Base-by-base conservation (phyloP, 2,797 vertebrate species). In the Trachurus trachurus region DNA sequence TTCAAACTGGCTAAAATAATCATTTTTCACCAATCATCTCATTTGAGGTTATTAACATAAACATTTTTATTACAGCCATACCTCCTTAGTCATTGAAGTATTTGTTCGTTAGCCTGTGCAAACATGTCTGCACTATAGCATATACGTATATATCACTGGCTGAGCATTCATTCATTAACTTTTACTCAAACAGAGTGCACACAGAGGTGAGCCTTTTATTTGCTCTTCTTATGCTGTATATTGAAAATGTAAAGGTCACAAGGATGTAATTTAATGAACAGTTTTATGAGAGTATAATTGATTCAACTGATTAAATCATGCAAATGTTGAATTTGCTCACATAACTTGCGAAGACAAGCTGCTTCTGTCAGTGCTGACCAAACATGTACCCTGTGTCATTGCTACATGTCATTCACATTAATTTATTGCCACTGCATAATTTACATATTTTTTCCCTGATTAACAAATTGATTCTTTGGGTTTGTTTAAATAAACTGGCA, bases 401-500 rank as follows among this genome's bases (percentile, higher is more conserved):
- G n/a, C 79, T 4, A 54, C 26, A 10, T 80, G 45, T 74, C 56
- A 71, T 83, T 83, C 62, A 66, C 57, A 77, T 79, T 83, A 83
- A 88, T 92, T 80, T 90, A 90, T 87, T 74, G 40, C 63, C 22
- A 74, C 56, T 82, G 49, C 86, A 49, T 57, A 62, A 71, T 70
- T 78, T 31, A 69, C 15, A 19, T 58, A 53, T 58, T 61, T 80
- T 64, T 70, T 61, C 59, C 70, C 22, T 56, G 13, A 80, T 75
- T 61, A 63, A 67, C 50, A 5, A 74, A 81, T 74, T 74, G 49
- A 80, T 81, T 82, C 13, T 81, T 19, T 84, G 57, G 54, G 60
- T 85, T 86, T 87, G 65, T 90, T 82, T 34, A 75, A 92, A 92
- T 92, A 92, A 91, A 93, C 22, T 62, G 63, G 29, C 26, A 75